Base-by-base conservation (phyloP, 1,140 invertebrate genomes). In the Babylonia areolata region DNA sequence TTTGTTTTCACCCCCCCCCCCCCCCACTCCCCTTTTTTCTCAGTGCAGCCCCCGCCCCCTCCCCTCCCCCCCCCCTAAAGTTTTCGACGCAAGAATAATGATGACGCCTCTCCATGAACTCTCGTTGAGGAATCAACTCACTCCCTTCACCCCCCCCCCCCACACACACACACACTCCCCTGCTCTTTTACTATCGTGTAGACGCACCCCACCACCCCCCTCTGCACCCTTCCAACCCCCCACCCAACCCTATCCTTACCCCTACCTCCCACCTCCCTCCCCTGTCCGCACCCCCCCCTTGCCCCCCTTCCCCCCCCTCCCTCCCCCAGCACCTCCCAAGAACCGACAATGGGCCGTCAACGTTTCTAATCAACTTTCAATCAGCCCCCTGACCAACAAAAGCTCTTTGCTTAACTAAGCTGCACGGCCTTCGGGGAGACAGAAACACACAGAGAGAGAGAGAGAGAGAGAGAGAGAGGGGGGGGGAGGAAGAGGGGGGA, bases 321-420 rank as follows among this genome's bases (percentile, higher is more conserved):
- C 79, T 58, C 20, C 78, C 37, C 40, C 42, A 17, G n/a, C 79
- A 37, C 79, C 28, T 28, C 33, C 42, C 20, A 20, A n/a, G 31
- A 54, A 12, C 51, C 33, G 39, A 42, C 2, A 35, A 11, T 33
- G 46, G n/a, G 20, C 31, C 79, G 42, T 35, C 51, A 51, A 35
- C 79, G 31, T 35, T 37, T 54, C 71, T 73, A 73, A 73, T 73
- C 71, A 73, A 73, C 71, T 73, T 73, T 73, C 71, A 73, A 73
- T 73, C 71, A 73, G 0, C 35, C 71, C n/a, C 71, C 33, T 73
- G 71, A 73, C 71, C 71, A 73, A 73, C 71, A 73, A 73, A 73
- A 73, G 71, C 71, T 73, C 71, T 73, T 73, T 73, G 71, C 71
- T 73, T 73, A 73, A 73, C 71, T 73, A 73, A 73, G 71, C 71